Evolutionary conservation across 2,888 invertebrate species (phyloP), one percentile per base, ranked within the genome.

Genomic region (Serrognathus titanus): DNA sequence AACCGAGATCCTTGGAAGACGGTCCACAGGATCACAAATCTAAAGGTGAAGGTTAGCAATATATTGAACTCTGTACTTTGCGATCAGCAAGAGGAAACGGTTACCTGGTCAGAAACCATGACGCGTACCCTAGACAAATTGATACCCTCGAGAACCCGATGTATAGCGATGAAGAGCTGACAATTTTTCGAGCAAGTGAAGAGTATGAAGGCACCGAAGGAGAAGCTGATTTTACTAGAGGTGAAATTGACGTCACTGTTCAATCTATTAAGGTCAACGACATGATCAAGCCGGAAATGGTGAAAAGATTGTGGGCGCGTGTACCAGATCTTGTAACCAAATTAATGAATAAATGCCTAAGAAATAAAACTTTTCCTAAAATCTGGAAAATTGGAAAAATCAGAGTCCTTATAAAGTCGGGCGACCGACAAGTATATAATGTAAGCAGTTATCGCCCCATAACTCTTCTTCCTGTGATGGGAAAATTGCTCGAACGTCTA

Each of bases 241-340:
- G 36, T 46, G 10, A 51, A 58, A 20, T 57, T 39, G 31, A 53
- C 45, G 2, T 6, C 24, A 5, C 24, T 24, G 5, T 57, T 54
- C 49, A 39, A 16, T 16, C 31, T 12, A 13, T 13, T 10, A 38
- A 50, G n/a, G 24, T 13, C 5, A 13, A n/a, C n/a, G n/a, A n/a
- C n/a, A n/a, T n/a, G n/a, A n/a, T n/a, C n/a, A n/a, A n/a, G n/a
- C n/a, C n/a, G n/a, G n/a, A n/a, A n/a, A n/a, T n/a, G n/a, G n/a
- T n/a, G n/a, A n/a, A n/a, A n/a, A n/a, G n/a, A n/a, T n/a, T n/a
- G n/a, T n/a, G n/a, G n/a, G n/a, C n/a, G n/a, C n/a, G n/a, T n/a
- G n/a, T n/a, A n/a, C n/a, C n/a, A n/a, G n/a, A n/a, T n/a, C n/a
- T n/a, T n/a, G n/a, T n/a, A n/a, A n/a, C n/a, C n/a, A n/a, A n/a